A percentile compares a stretch with the other conserved stretches of the same genome.
Evolutionary conservation across 2,113 vertebrate genomes (phyloP).

Genomic region (Neolamprologus longior): DNA sequence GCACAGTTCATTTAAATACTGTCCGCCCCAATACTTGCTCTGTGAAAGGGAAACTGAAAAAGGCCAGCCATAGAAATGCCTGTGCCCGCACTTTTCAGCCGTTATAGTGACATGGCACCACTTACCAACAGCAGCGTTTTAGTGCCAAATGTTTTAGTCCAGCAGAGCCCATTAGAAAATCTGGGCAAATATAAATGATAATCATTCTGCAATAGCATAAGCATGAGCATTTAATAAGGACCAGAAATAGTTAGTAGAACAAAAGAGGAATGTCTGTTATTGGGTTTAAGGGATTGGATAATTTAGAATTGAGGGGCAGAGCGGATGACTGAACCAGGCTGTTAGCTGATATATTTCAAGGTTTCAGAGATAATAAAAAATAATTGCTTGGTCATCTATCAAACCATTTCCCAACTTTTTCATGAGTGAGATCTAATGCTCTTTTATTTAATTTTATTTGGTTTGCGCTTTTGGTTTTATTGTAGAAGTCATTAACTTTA

Average conservation of each 20-base stretch:
- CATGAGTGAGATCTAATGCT: background rate
- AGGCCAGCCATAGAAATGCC: background rate
- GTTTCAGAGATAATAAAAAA: background rate
- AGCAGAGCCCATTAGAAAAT: background rate
- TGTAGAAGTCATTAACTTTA: background rate
- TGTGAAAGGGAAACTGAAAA: background rate
- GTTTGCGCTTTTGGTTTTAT: background rate
- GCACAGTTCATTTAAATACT: background rate
- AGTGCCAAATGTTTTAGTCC: background rate
- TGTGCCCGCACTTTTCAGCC: fast-evolving
- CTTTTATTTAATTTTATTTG: background rate
- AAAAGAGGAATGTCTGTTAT: background rate
- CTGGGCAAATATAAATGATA: background rate
- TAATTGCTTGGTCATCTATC: background rate
- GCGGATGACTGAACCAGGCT: background rate
- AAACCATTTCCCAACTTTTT: background rate
- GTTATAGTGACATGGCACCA: fast-evolving
- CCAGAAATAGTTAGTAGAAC: background rate
- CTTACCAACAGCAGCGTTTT: background rate
- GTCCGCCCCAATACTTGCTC: background rate
- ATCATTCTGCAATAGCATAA: background rate
- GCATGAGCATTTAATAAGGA: background rate
- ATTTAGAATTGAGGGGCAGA: background rate
- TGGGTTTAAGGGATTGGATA: background rate
- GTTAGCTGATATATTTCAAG: background rate